Conservation (phyloP, 2,113 vertebrate species). For the Romanogobio albipinnatus region DNA sequence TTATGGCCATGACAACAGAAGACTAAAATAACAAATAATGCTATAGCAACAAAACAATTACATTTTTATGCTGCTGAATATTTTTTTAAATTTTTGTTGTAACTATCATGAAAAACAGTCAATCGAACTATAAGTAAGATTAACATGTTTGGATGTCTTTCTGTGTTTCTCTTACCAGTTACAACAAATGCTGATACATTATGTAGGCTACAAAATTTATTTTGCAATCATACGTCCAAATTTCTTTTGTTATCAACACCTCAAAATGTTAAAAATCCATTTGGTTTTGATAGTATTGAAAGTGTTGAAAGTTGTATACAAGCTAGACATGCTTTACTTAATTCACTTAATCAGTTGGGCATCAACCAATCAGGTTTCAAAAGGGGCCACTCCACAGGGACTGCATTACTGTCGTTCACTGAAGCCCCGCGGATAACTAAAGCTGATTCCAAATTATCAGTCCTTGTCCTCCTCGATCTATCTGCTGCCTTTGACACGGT, state of each 20-base stretch:
- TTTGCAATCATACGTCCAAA: neutral
- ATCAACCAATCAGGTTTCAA: too few relatives aligned
- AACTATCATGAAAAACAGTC: neutral
- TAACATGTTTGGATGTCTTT: neutral
- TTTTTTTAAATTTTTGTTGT: neutral
- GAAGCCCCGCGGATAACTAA: too few relatives aligned
- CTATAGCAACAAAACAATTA: neutral
- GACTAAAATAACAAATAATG: neutral
- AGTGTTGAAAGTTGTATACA: neutral
- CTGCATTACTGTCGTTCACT: too few relatives aligned
- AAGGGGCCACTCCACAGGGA: too few relatives aligned
- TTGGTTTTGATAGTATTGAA: neutral
- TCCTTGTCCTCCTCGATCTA: too few relatives aligned
- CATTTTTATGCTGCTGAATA: neutral
- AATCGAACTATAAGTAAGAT: neutral
- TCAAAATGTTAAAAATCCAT: neutral
- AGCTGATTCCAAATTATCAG: too few relatives aligned
- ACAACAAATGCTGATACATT: neutral
- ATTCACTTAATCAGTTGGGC: too few relatives aligned
- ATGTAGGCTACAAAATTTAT: too few relatives aligned
- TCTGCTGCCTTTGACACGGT: too few relatives aligned
- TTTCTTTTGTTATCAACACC: neutral
- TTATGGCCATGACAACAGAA: neutral
- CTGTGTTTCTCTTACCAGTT: neutral
- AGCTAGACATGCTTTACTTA: slow-evolving; percentile 8